These are phyloP conservation scores for Sphaerodactylus townsendi DNA, from an alignment of 2,113 vertebrate genomes.

Conservation along the genomic window DNA sequence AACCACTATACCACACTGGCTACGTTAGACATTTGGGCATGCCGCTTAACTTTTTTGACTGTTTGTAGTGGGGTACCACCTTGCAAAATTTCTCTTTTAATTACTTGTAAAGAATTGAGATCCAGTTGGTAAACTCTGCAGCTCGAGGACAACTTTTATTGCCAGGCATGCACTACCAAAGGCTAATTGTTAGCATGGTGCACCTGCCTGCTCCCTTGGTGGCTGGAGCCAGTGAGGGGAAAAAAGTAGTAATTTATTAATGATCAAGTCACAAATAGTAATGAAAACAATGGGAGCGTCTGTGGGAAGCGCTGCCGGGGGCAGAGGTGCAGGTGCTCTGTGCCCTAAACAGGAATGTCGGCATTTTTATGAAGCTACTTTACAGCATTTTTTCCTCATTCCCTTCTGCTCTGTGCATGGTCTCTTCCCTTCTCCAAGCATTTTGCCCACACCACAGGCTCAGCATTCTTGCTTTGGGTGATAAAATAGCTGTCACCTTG, in stretches of 20 bases:
- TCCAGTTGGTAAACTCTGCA: slow-evolving; percentile 61
- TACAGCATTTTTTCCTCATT: slow-evolving; percentile 61
- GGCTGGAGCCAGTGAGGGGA: slow-evolving; percentile 57
- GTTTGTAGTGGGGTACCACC: slow-evolving; percentile 34
- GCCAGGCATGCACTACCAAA: slow-evolving; percentile 73
- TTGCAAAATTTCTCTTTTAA: slow-evolving; percentile 62
- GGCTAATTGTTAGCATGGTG: slow-evolving; percentile 78
- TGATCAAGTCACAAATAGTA: slow-evolving; percentile 76
- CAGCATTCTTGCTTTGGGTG: slow-evolving; percentile 64
- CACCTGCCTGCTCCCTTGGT: slow-evolving; percentile 78
- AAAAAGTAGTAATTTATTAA: slow-evolving; percentile 74
- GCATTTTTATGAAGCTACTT: slow-evolving; percentile 74
- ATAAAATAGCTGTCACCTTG: slow-evolving; percentile 71
- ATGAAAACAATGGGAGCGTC: slow-evolving; percentile 74
- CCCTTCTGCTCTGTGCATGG: slow-evolving; percentile 64
- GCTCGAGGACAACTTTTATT: slow-evolving; percentile 72
- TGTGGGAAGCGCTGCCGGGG: slow-evolving; percentile 67
- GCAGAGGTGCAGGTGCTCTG: slow-evolving; percentile 70
- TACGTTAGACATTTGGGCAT: neutral
- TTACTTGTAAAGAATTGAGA: slow-evolving; percentile 55
- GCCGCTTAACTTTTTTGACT: slow-evolving; percentile 1
- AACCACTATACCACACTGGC: too few relatives aligned
- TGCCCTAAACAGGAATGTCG: slow-evolving; percentile 67
- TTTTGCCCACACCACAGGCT: slow-evolving; percentile 69
- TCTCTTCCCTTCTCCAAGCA: slow-evolving; percentile 69